phyloP scores from a whole-genome alignment of 2,113 vertebrate species.

The Colius striatus region DNA sequence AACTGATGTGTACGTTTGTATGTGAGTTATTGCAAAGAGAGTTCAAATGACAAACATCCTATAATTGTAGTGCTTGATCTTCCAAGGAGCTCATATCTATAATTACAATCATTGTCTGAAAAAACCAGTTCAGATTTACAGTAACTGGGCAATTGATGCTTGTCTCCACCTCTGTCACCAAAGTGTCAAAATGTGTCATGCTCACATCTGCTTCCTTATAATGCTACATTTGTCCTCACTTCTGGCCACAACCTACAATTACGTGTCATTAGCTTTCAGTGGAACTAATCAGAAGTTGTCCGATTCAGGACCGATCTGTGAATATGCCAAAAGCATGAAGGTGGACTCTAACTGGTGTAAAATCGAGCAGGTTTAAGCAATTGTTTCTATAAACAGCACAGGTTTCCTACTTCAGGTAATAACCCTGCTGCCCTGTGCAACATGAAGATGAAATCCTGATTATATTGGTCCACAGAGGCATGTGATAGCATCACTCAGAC shows the following conservation, averaged over 20 bases:
- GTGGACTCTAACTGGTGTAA: neutral
- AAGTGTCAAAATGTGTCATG: slow-evolving; percentile 18
- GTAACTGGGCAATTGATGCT: neutral
- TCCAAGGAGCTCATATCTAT: neutral
- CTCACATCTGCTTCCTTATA: neutral
- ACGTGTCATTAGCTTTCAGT: neutral
- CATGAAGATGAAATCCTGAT: neutral
- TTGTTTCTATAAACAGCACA: neutral
- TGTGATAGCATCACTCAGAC: neutral
- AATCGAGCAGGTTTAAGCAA: neutral
- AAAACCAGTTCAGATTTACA: slow-evolving; percentile 5
- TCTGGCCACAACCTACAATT: neutral
- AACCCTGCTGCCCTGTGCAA: neutral
- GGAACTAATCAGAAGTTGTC: neutral
- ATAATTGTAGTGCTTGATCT: neutral
- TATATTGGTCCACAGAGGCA: neutral
- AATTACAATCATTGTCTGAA: slow-evolving; percentile 17
- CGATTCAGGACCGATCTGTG: neutral
- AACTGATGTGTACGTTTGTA: neutral
- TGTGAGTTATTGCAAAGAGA: neutral
- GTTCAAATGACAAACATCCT: slow-evolving; percentile 1
- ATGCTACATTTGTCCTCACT: neutral
- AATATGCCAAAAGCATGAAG: neutral
- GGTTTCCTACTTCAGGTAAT: neutral
- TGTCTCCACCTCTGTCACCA: neutral